Base-by-base conservation (phyloP, 2,888 invertebrate species). In the Eristalinus aeneus region DNA sequence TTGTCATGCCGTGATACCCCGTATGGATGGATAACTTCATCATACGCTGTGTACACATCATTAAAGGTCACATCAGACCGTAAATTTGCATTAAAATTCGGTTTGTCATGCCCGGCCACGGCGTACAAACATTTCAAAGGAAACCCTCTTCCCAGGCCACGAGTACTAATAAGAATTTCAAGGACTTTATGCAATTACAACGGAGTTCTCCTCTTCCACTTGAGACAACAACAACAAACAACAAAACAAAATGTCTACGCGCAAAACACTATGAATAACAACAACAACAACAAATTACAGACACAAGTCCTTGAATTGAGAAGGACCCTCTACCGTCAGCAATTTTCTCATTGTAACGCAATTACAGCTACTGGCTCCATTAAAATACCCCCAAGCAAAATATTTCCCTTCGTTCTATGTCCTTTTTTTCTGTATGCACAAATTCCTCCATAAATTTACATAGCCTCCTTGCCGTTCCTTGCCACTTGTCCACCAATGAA, bases 341-440 rank as follows among this genome's bases (percentile, higher is more conserved):
- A 80, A 85, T 76, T 80, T 85, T 77, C 73, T 77, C 76, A 39
- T 86, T 81, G 73, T 86, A 86, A 78, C 71, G 81, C 77, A 86
- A 82, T 82, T 86, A 76, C 68, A 61, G 74, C 71, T 60, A 71
- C 81, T 77, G 86, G 77, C 61, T 86, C 82, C 74, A 86, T 86
- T 86, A 86, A 86, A 86, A 81, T 82, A 74, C 77, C 74, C 74
- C 31, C 60, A 71, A 69, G 77, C 71, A 61, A 74, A 82, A 77
- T 81, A 74, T 82, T 82, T 82, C 86, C 74, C 73, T 86, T 86
- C 36, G 64, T 77, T 54, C 71, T 71, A 65, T 27, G 27, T 46
- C 39, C 6, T n/a, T 46, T n/a, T 16, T 2, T 8, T 67, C 65
- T 56, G 53, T 75, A 60, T 63, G 23, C 39, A 61, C 65, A 82